Evolutionary conservation across 1,140 invertebrate genomes (phyloP).

Genomic region (Solenopsis fugax): DNA sequence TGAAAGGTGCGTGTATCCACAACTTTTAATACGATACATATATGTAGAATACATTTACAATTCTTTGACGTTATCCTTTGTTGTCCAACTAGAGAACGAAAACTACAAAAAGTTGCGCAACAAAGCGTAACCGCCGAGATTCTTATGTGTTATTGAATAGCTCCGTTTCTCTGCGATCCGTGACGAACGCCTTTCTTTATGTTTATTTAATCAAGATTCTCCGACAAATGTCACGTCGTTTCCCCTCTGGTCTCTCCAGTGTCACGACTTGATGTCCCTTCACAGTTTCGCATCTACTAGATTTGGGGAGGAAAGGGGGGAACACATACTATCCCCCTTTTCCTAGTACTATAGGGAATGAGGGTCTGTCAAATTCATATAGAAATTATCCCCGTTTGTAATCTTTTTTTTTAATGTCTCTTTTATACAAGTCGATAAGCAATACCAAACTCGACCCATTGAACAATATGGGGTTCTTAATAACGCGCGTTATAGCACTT

Average conservation of each 20-base stretch:
- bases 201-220: constrained; percentile 77
- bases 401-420: neutral
- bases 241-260: constrained; percentile 47
- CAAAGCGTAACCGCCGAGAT: constrained; percentile 34
- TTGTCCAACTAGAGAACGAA: neutral
- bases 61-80: neutral
- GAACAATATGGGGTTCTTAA: neutral
- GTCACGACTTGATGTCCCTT: constrained; percentile 76
- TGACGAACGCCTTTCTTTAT: constrained; percentile 73
- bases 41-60: neutral
- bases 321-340: constrained; percentile 35
- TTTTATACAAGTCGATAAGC: neutral
- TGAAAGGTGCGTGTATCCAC: neutral
- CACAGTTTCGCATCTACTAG: constrained; percentile 67
- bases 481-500: neutral
- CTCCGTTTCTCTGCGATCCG: constrained; percentile 3
- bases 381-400: constrained; percentile 12
- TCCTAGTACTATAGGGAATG: constrained; percentile 47
- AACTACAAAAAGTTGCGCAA: constrained; percentile 16
- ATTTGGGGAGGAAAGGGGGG: constrained; percentile 33
- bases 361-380: constrained; percentile 33
- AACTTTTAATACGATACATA: neutral
- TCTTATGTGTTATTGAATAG: constrained; percentile 50
- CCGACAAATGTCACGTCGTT: constrained; percentile 65
- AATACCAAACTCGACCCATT: neutral